Base-by-base conservation (phyloP, 2,888 invertebrate species). In the Tricholauxania praeusta region DNA sequence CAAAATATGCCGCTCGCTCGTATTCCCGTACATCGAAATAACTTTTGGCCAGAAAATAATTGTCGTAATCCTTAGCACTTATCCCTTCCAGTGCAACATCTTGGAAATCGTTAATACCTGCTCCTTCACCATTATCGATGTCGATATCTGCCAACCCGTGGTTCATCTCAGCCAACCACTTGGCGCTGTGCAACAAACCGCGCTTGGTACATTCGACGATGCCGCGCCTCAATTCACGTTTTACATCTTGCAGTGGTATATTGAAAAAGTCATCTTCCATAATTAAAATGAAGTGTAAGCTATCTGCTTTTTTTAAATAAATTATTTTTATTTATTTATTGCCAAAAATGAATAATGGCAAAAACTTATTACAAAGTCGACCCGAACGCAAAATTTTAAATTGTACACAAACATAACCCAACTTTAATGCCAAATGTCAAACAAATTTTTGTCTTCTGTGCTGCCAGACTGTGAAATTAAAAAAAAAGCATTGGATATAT, bases 11-110 rank as follows among this genome's bases (percentile, higher is more conserved):
- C 71, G 94, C 93, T 82, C 96, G 74, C 47, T 96, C 96, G 85
- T 96, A 98, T 86, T 98, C 98, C 80, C 94, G 93, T 60, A 94
- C 89, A 87, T 97, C 96, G 84, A 96, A 97, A 85, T 95, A 97
- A 76, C 93, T 93, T 86, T 95, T 96, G 0, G 96, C 95, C 78
- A 97, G 85, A 55, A 90, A 89, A 85, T 94, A 97, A 32, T 95
- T 94, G 72, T 92, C 91, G 39, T 88, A 88, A 12, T 88, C 86
- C 63, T 90, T 89, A 10, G 89, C 86, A 53, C 89, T 85, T 63
- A 89, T 88, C 5, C 87, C 83, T 3, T 81, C 80, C 55, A 84
- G 48, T 12, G 72, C 73, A 12, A 75, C 72, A 17, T 79, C 79
- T 32, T 73, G 76, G 12, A 77, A 75, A 49, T 79, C 79, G n/a